These are phyloP conservation scores for Temnothorax unifasciatus DNA, from an alignment of 2,888 invertebrate genomes.

Conservation along the genomic window DNA sequence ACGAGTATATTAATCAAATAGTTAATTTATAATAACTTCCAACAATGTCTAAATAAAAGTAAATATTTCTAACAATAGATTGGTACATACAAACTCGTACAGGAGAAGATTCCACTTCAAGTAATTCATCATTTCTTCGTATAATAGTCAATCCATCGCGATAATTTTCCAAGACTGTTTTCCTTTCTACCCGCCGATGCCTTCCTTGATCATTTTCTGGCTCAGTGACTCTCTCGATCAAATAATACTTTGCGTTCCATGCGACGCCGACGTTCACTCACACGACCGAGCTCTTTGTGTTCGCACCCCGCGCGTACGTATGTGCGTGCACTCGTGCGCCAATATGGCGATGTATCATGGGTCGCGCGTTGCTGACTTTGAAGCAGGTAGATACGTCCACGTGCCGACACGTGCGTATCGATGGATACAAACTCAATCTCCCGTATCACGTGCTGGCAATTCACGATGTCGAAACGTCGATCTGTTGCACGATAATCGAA, in stretches of 20 bases:
- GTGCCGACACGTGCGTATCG: constrained; percentile 77
- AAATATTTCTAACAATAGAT: neutral
- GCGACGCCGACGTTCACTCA: constrained; percentile 45
- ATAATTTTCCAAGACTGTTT: constrained; percentile 10
- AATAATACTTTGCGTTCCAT: constrained; percentile 77
- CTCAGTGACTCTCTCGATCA: constrained; percentile 79
- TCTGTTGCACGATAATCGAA: constrained; percentile 38
- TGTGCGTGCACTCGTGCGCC: constrained; percentile 50
- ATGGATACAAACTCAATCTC: constrained; percentile 69
- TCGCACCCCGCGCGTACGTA: constrained; percentile 57
- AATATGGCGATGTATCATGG: constrained; percentile 59
- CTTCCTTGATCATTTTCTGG: constrained; percentile 77
- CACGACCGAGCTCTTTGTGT: constrained; percentile 74
- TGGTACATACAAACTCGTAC: neutral
- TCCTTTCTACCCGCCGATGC: constrained; percentile 56
- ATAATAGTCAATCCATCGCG: neutral
- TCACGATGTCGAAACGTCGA: constrained; percentile 57
- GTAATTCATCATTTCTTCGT: neutral
- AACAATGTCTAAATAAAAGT: neutral
- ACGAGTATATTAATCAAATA: neutral
- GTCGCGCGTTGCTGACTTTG: constrained; percentile 76
- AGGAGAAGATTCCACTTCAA: neutral
- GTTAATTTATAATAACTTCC: neutral
- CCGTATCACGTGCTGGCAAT: constrained; percentile 69
- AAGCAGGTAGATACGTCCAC: constrained; percentile 79